These are phyloP conservation scores for Caiman crocodilus DNA, from an alignment of 2,797 vertebrate genomes.

Conservation along the genomic window DNA sequence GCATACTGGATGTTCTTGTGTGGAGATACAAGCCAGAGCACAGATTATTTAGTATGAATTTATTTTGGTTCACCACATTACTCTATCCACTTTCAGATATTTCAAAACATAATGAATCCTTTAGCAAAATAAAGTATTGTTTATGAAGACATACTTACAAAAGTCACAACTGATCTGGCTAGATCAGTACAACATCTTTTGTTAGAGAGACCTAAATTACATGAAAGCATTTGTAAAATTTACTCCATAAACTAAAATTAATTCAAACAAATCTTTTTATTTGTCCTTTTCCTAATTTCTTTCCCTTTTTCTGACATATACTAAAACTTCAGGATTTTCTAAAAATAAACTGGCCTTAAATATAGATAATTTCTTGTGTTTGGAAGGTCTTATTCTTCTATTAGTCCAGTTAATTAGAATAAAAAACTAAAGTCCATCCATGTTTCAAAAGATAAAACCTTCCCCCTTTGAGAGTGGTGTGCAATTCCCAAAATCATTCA, in stretches of 20 bases:
- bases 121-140: neutral
- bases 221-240: neutral
- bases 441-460: conserved; percentile 61
- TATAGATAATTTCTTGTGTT: conserved; percentile 20
- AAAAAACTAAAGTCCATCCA: conserved; percentile 33
- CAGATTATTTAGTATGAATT: neutral
- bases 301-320: too few relatives aligned
- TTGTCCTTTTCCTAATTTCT: conserved; percentile 7
- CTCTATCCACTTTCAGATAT: neutral
- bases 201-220: neutral
- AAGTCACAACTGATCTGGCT: neutral
- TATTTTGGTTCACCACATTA: neutral
- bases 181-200: conserved; percentile 12
- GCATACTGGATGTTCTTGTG: neutral
- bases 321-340: neutral
- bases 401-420: conserved; percentile 46
- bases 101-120: neutral
- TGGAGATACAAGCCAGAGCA: neutral
- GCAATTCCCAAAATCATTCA: conserved; percentile 52
- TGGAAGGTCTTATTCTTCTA: neutral
- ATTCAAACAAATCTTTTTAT: conserved; percentile 37
- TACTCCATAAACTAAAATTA: neutral
- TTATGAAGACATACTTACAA: conserved; percentile 17
- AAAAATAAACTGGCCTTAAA: conserved; percentile 12
- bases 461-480: conserved; percentile 18